These are phyloP conservation scores for Drosophila pseudoobscura DNA, from an alignment of 1,140 invertebrate species.

Conservation along the genomic window DNA sequence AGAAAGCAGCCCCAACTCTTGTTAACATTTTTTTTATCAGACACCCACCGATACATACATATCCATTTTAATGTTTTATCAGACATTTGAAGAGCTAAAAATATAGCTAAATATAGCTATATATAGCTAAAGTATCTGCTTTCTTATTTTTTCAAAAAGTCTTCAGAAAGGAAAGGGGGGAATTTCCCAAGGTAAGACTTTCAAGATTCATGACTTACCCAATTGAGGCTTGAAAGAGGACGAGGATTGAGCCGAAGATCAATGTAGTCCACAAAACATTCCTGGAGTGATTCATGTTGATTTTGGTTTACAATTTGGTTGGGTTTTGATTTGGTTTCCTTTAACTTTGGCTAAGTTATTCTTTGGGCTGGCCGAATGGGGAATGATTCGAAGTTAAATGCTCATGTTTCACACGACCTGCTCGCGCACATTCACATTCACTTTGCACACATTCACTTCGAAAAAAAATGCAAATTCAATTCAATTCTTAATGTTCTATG, in stretches of 20 bases:
- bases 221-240: background rate
- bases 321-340: background rate
- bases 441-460: conserved; percentile 34
- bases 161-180: background rate
- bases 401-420: conserved; percentile 51
- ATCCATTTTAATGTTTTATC: conserved; percentile 26
- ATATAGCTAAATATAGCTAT: too few relatives aligned
- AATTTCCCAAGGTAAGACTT: too few relatives aligned
- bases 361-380: conserved; percentile 19
- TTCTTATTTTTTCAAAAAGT: too few relatives aligned
- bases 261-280: conserved; percentile 45
- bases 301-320: background rate
- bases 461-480: conserved; percentile 49
- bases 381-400: conserved; percentile 39
- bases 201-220: conserved; percentile 43
- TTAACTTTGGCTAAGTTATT: background rate
- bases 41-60: background rate
- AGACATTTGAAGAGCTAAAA: too few relatives aligned
- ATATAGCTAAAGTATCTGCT: too few relatives aligned
- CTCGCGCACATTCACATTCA: conserved; percentile 26
- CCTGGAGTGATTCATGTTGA: conserved; percentile 18
- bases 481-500: conserved; percentile 16
- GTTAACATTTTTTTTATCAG: conserved; percentile 19
- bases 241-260: conserved; percentile 29
- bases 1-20: background rate